Evolutionary conservation across 2,888 invertebrate genomes (phyloP), one percentile per base, ranked within the genome.

Genomic region (Cantharis lateralis): DNA sequence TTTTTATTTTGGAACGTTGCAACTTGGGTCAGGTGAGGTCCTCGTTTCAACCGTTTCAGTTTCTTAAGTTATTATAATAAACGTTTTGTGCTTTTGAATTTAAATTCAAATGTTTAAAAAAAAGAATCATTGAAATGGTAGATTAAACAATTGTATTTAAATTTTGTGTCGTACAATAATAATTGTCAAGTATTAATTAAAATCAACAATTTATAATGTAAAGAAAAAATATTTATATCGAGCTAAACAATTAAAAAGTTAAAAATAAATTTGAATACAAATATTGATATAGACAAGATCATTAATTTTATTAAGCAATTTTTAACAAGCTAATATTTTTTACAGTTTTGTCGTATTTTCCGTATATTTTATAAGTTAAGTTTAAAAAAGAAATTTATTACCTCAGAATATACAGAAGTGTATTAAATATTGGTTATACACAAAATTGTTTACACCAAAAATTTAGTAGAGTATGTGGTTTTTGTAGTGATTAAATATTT

Each of bases 231-330:
- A 48, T 48, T 48, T 48, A 68, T 28, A 82, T 80, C 80, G 79
- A 76, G 78, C 80, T 71, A 79, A 81, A 80, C 81, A 79, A 80
- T 81, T 82, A 80, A 81, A 80, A 82, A 80, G 79, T 48, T 48
- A 48, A 48, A 48, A 48, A 48, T 48, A 48, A 48, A 48, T 48
- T 48, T 48, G n/a, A 32, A 48, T 48, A 48, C 48, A 48, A 48
- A 82, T 81, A 81, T 80, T 82, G 81, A 82, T 83, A 82, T 48
- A 76, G 81, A 83, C 82, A 82, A 83, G 82, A 80, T 82, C 81
- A 82, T 83, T 79, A 82, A 81, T 81, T 81, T 81, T 81, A 81
- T 82, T 82, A 83, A 83, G 83, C 83, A 82, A 81, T 74, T 78
- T 82, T 81, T 82, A 83, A 83, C 83, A 83, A 83, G 82, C 82